phyloP scores from a whole-genome alignment of 2,797 vertebrate species.

The Microcaecilia unicolor region DNA sequence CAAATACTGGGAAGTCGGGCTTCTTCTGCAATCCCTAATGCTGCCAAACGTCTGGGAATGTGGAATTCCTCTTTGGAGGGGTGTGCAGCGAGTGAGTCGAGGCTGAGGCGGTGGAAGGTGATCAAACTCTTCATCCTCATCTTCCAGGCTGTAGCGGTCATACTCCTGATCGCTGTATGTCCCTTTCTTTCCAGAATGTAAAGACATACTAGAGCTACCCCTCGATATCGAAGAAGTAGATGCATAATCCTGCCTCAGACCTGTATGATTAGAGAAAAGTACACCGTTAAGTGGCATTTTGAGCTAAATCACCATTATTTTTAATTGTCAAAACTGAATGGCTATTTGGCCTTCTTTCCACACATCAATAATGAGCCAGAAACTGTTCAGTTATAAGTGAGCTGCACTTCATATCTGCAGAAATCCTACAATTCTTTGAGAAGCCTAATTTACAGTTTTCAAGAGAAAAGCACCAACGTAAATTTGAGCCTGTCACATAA shows the following conservation, averaged over 20 bases:
- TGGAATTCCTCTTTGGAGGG: constrained; percentile 81
- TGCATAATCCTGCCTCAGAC: constrained; percentile 93
- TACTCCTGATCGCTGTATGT: constrained; percentile 67
- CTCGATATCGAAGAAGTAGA: constrained; percentile 77
- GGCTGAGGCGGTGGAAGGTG: constrained; percentile 88
- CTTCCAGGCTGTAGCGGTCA: constrained; percentile 71
- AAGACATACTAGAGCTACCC: constrained; percentile 76
- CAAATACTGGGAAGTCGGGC: constrained; percentile 71
- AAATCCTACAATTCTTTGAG: too few relatives aligned
- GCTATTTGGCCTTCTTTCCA: too few relatives aligned
- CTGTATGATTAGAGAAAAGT: constrained; percentile 44
- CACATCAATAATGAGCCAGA: too few relatives aligned
- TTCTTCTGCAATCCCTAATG: constrained; percentile 83
- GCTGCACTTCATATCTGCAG: too few relatives aligned
- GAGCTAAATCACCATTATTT: too few relatives aligned
- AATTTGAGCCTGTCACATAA: too few relatives aligned
- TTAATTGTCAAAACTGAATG: too few relatives aligned
- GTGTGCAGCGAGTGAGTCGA: constrained; percentile 77
- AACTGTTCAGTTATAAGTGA: too few relatives aligned
- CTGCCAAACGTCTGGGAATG: constrained; percentile 95
- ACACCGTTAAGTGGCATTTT: too few relatives aligned
- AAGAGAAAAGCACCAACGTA: too few relatives aligned
- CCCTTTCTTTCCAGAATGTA: constrained; percentile 69
- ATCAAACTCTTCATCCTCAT: constrained; percentile 85
- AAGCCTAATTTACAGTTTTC: too few relatives aligned